Evolutionary conservation across 2,797 vertebrate genomes (phyloP), one percentile per base, ranked within the genome.

Genomic region (Molothrus ater): DNA sequence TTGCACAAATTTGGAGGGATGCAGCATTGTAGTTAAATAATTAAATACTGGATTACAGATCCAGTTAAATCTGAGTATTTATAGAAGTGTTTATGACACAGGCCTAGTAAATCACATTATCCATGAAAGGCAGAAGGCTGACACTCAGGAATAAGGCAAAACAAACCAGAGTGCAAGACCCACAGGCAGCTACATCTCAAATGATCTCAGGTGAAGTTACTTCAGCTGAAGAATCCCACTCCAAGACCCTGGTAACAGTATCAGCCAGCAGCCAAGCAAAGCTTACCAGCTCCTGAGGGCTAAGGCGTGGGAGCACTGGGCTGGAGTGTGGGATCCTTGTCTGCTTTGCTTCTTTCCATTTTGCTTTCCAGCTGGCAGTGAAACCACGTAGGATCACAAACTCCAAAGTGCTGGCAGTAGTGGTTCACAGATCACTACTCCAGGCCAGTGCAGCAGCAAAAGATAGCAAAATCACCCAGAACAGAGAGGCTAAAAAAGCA

Each of bases 351-450:
- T 93, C 96, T 97, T 97, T 96, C 90, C 92, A 92, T 93, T 94
- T 91, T 89, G 91, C 66, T 86, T 88, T 97, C 96, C 96, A 97
- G 93, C 97, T 97, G 97, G 97, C 96, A 96, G 85, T 54, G 88
- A 93, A 86, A 81, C 59, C 73, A 53, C 2, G 4, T 21, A 96
- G 82, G 94, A 96, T 95, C 95, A 93, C 92, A 85, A 93, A 94
- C 85, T 92, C 92, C 14, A 19, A 93, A 95, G 81, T 13, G 32
- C 91, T 88, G 86, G 90, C 87, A 96, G 84, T 59, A 95, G 82
- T 8, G 10, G 65, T 92, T 84, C 76, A 88, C 36, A 84, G 93
- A 90, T 93, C 82, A 78, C 63, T 45, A 93, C 69, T 90, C 50
- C 69, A 78, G 71, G 85, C 73, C 79, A 84, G 69, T 34, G 61